A percentile compares a stretch with the other conserved stretches of the same genome.
Evolutionary conservation across 2,797 vertebrate species (phyloP).

Genomic region (Sebastes reedi): DNA sequence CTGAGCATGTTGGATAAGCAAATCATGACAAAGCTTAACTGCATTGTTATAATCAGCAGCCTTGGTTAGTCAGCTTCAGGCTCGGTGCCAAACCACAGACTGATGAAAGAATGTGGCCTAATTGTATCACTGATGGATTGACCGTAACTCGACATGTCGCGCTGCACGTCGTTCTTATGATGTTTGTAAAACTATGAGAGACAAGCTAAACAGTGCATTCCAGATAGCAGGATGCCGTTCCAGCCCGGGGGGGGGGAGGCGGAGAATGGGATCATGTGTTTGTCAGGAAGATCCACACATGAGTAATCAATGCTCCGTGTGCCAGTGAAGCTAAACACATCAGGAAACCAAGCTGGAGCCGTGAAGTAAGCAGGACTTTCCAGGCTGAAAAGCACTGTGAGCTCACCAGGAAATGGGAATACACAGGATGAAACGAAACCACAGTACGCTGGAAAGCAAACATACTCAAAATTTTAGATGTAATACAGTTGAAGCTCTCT

Average conservation of each 20-base stretch:
- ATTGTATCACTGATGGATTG: slow-evolving; percentile 59
- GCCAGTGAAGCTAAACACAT: slow-evolving; percentile 74
- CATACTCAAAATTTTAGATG: slow-evolving; percentile 1
- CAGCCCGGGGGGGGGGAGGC: slow-evolving; percentile 35
- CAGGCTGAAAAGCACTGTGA: slow-evolving; percentile 58
- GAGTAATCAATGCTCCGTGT: slow-evolving; percentile 77
- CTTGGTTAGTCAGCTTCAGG: slow-evolving; percentile 44
- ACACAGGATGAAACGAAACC: slow-evolving; percentile 63
- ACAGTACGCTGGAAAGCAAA: slow-evolving; percentile 18
- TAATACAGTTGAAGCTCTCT: slow-evolving; percentile 2
- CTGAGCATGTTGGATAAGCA: slow-evolving; percentile 17
- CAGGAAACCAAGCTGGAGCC: slow-evolving; percentile 72
- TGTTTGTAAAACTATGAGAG: slow-evolving; percentile 78
- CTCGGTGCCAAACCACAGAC: slow-evolving; percentile 28
- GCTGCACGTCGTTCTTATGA: slow-evolving; percentile 73
- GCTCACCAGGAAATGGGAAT: slow-evolving; percentile 74
- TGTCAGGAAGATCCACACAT: slow-evolving; percentile 82
- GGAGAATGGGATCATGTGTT: slow-evolving; percentile 75
- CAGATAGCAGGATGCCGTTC: slow-evolving; percentile 70
- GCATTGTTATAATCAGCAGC: slow-evolving; percentile 37
- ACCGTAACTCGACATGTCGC: slow-evolving; percentile 69
- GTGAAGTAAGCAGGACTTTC: slow-evolving; percentile 70
- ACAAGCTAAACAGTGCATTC: slow-evolving; percentile 81
- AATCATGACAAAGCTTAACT: slow-evolving; percentile 51
- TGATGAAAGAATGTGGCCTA: slow-evolving; percentile 58